Evolutionary conservation across 2,888 invertebrate species (phyloP), one percentile per base, ranked within the genome.

Genomic region (Meloe dianella): DNA sequence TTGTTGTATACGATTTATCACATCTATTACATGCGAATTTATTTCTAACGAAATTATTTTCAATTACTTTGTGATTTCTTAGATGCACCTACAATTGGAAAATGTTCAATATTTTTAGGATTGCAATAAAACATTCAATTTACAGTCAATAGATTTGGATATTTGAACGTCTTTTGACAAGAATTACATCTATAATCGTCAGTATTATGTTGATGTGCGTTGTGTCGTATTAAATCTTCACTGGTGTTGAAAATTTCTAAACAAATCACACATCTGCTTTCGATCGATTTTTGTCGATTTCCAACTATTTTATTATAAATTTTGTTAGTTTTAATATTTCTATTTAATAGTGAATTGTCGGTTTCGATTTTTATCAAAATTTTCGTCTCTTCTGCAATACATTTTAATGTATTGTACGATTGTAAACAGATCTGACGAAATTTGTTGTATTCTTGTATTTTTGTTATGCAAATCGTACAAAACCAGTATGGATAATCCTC

Each of bases 181-280:
- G 30, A 14, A 12, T 41, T 24, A 47, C 63, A 63, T 12, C 47
- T 63, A 41, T 63, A 63, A 41, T 63, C 63, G 17, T 59, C 59
- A 14, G 63, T 63, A 10, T 30, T 32, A 38, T 63, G 63, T 20
- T 35, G 27, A 30, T 29, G 1, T 4, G 47, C 20, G 7, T 58
- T 58, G n/a, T 63, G 63, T 29, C 12, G 20, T 10, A 29, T 12
- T 17, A 63, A 29, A 35, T 41, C 14, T 17, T 27, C 10, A 30
- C 7, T 20, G 20, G 57, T 17, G 4, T 58, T 22, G 17, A 63
- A 63, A 47, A 1, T 30, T 27, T 41, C 30, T 9, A 27, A 38
- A 22, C 63, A 63, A 58, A 63, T 63, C 4, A 47, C 32, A 30
- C 63, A 63, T 38, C 47, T 63, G 1, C 14, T 38, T 24, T 47